Evolutionary conservation across 1,140 invertebrate species (phyloP).

Genomic region (Conopomorpha cramerella): DNA sequence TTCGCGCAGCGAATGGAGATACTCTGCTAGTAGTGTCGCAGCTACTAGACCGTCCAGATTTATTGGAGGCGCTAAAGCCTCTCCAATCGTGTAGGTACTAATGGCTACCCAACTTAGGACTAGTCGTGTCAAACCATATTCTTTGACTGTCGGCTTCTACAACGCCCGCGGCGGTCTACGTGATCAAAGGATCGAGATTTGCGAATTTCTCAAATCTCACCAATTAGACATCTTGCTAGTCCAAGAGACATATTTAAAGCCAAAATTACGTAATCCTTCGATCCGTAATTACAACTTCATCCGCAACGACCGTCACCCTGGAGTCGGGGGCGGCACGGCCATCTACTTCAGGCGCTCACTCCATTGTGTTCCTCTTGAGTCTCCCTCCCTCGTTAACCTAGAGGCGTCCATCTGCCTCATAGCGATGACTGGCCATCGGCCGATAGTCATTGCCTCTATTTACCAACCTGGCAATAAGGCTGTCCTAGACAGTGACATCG

Average conservation of each 20-base stretch:
- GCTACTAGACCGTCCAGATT: too few relatives aligned
- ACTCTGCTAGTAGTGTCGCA: too few relatives aligned
- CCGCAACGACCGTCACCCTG: neutral
- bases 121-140: neutral
- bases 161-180: neutral
- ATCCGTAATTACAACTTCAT: neutral
- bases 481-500: neutral
- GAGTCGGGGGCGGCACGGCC: neutral
- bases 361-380: neutral
- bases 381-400: neutral
- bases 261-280: neutral
- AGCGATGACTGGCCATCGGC: neutral
- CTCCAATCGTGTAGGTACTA: too few relatives aligned
- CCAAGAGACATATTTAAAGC: constrained; percentile 1
- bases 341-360: neutral
- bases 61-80: too few relatives aligned
- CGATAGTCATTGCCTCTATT: neutral
- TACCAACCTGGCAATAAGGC: neutral
- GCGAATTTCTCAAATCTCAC: neutral
- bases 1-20: too few relatives aligned
- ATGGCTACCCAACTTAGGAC: too few relatives aligned
- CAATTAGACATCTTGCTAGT: neutral
- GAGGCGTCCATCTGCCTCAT: neutral
- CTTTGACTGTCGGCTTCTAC: neutral
- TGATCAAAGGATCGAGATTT: neutral